A percentile compares a stretch with the other conserved stretches of the same genome.
Evolutionary conservation across 2,113 vertebrate species (phyloP).

Genomic region (Bufo gargarizans): DNA sequence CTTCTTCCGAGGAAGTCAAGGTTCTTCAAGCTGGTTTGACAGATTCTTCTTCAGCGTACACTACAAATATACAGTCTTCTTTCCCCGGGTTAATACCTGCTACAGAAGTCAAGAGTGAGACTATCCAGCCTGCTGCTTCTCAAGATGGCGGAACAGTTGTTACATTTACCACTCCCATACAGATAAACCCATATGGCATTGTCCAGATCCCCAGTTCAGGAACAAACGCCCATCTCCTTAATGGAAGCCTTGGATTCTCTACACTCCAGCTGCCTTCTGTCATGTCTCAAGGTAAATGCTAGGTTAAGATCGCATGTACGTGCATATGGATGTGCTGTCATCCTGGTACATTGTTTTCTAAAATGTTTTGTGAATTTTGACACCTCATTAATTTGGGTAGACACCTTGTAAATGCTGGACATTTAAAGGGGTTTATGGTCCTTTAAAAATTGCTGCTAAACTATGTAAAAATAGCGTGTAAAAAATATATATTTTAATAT

Average conservation of each 20-base stretch:
- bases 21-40: conserved; percentile 78
- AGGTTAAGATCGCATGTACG: background rate
- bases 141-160: conserved; percentile 87
- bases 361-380: background rate
- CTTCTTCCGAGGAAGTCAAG: conserved; percentile 79
- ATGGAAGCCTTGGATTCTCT: conserved; percentile 87
- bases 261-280: conserved; percentile 89
- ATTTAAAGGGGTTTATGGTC: too few species aligned
- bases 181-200: conserved; percentile 93
- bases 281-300: conserved; percentile 83
- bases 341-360: background rate
- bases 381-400: too few species aligned
- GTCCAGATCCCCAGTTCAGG: conserved; percentile 89
- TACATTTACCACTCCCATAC: conserved; percentile 88
- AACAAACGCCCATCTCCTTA: conserved; percentile 82
- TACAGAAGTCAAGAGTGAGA: conserved; percentile 88
- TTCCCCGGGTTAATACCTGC: conserved; percentile 84
- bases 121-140: conserved; percentile 79
- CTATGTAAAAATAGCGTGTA: too few species aligned
- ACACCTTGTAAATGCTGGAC: too few species aligned
- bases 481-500: too few species aligned
- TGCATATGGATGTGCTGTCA: background rate
- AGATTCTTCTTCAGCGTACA: conserved; percentile 76
- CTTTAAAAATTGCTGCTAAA: too few species aligned
- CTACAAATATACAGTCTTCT: conserved; percentile 70